Percentiles rank a stretch among this genome's conserved stretches.
Evolutionary conservation across 2,888 invertebrate species (phyloP).

Genomic region (Drosophila acutilabella): DNA sequence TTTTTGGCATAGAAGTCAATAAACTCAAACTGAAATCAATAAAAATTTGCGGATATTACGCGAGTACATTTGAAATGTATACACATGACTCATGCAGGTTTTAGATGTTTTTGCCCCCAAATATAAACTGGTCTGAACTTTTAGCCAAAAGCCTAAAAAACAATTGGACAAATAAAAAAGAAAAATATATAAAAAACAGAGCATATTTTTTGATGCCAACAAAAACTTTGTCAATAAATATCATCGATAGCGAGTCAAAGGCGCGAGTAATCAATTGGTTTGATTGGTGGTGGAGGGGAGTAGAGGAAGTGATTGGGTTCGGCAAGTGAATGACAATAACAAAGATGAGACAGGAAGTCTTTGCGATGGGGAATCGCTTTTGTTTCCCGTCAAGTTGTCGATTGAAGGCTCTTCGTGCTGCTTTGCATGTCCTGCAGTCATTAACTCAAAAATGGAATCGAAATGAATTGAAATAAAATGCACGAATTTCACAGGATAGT

Average conservation of each 20-base stretch:
- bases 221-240: constrained; percentile 74
- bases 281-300: background rate
- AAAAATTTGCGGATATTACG: constrained; percentile 23
- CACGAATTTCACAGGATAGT: constrained; percentile 57
- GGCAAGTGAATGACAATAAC: constrained; percentile 42
- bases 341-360: constrained; percentile 31
- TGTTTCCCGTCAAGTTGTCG: constrained; percentile 12
- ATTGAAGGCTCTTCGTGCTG: constrained; percentile 46
- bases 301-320: background rate
- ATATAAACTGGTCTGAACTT: constrained; percentile 35
- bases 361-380: constrained; percentile 3
- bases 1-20: constrained; percentile 24
- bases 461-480: constrained; percentile 82
- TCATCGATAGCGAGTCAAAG: constrained; percentile 64
- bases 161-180: constrained; percentile 21
- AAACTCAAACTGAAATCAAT: constrained; percentile 18
- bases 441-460: constrained; percentile 78
- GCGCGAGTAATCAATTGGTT: constrained; percentile 57
- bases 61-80: constrained; percentile 6
- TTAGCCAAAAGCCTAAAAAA: constrained; percentile 33
- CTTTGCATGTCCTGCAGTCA: constrained; percentile 82
- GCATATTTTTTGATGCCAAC: constrained; percentile 58
- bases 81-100: constrained; percentile 49
- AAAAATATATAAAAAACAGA: constrained; percentile 35
- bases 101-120: constrained; percentile 10